Base-by-base conservation (phyloP, 2,113 vertebrate species). In the Mirza zaza region DNA sequence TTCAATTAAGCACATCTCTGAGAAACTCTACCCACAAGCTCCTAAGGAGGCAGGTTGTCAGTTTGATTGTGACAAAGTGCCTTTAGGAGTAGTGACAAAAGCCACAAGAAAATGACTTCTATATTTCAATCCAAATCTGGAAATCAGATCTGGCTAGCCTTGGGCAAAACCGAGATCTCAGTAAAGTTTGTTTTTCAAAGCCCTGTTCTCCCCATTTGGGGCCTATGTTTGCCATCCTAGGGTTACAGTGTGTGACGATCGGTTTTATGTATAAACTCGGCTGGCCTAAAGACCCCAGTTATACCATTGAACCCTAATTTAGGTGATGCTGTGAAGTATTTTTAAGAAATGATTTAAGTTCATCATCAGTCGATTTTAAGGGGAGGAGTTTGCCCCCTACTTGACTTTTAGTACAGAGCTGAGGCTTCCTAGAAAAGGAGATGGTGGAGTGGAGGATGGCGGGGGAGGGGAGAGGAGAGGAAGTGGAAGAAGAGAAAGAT, bases 1-100 rank as follows among this genome's bases (percentile, higher is more conserved):
- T 98, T 98, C 94, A 97, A 98, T 98, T 98, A 98, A 97, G 87
- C 83, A 42, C 84, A 96, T 97, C 90, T 95, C 93, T n/a, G 39
- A 93, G 92, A 96, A 87, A 92, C 63, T 93, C 84, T 95, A 91
- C 87, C 96, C 87, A 97, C 71, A 86, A 95, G 76, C 81, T 97
- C 68, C 90, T 88, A 90, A 97, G 87, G 61, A 95, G 90, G 84
- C 84, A 96, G 80, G 52, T 65, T 97, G 94, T 96, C 95, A 55
- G 91, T 96, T 85, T 97, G 93, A 96, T 96, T 95, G 95, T 97
- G 96, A 98, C 48, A 82, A 96, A 98, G 71, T 80, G 93, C 55
- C 67, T 96, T 95, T 90, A 95, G 79, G 73, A 94, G 8, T 63
- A 73, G 55, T 89, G 90, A 88, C 93, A 77, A 86, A 95, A 96